Conservation (phyloP, 1,140 invertebrate species). For the Trachymyrmex septentrionalis region DNA sequence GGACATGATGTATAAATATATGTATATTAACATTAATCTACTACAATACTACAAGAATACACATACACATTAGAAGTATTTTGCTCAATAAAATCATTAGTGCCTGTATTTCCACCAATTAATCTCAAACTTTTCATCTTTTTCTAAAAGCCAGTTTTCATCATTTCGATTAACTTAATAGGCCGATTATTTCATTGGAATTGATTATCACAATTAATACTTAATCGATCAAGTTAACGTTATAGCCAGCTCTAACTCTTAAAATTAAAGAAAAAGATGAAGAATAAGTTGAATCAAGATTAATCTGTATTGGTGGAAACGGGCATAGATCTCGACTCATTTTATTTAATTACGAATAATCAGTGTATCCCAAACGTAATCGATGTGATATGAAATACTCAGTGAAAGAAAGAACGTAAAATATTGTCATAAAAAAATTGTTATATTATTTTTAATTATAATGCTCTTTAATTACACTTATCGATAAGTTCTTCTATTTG, state of each 20-base stretch:
- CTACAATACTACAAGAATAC: background rate
- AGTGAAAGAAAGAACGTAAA: conserved; percentile 12
- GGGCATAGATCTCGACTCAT: background rate
- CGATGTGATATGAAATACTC: conserved; percentile 49
- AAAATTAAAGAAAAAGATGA: no score
- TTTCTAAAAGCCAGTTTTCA: no score
- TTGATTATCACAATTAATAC: no score
- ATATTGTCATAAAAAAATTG: conserved; percentile 2
- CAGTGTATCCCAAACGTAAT: conserved; percentile 25
- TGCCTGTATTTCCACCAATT: no score
- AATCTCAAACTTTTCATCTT: no score
- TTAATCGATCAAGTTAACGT: no score
- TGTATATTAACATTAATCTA: conserved; percentile 11
- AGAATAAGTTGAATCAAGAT: no score
- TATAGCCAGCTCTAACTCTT: no score
- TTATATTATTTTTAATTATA: conserved; percentile 37
- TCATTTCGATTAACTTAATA: no score
- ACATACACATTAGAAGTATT: background rate
- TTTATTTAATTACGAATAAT: conserved; percentile 10
- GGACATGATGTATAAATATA: background rate
- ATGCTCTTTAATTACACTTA: conserved; percentile 33
- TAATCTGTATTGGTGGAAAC: no score
- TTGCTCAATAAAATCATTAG: conserved; percentile 28
- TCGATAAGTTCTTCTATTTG: background rate
- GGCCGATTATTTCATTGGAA: no score